Evolutionary conservation across 2,113 vertebrate genomes (phyloP).

Genomic region (Saccopteryx leptura): DNA sequence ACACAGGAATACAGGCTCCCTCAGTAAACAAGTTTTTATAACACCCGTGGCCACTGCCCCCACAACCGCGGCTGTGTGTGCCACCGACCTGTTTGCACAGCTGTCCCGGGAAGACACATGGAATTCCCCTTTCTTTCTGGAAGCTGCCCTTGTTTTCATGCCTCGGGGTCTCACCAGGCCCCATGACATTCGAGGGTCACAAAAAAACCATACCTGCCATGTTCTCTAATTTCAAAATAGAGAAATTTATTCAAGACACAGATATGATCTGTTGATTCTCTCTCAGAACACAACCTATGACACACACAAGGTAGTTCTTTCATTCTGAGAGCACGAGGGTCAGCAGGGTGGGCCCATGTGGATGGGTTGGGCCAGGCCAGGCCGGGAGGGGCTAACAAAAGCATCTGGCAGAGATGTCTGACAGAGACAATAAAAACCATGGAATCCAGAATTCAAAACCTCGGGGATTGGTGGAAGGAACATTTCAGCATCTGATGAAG

Average conservation of each 20-base stretch:
- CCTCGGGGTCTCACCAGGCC: background rate
- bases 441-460: constrained; percentile 91
- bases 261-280: constrained; percentile 93
- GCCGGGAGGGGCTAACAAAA: constrained; percentile 86
- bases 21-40: accelerated
- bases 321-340: constrained; percentile 79
- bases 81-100: accelerated
- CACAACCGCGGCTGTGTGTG: too few relatives aligned
- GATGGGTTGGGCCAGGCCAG: constrained; percentile 85
- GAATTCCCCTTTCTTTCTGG: accelerated
- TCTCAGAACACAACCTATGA: constrained; percentile 92
- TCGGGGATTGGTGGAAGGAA: constrained; percentile 89
- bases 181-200: background rate
- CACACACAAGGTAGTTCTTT: constrained; percentile 87
- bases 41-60: too few relatives aligned
- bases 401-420: constrained; percentile 93
- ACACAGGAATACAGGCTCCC: accelerated
- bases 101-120: accelerated
- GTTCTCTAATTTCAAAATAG: constrained; percentile 98
- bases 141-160: accelerated
- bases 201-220: constrained; percentile 84
- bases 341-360: constrained; percentile 77
- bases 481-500: constrained; percentile 88
- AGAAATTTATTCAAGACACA: constrained; percentile 98
- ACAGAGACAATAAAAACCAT: constrained; percentile 96